Evolutionary conservation across 2,797 vertebrate genomes (phyloP).

Genomic region (Galaxias olidus): DNA sequence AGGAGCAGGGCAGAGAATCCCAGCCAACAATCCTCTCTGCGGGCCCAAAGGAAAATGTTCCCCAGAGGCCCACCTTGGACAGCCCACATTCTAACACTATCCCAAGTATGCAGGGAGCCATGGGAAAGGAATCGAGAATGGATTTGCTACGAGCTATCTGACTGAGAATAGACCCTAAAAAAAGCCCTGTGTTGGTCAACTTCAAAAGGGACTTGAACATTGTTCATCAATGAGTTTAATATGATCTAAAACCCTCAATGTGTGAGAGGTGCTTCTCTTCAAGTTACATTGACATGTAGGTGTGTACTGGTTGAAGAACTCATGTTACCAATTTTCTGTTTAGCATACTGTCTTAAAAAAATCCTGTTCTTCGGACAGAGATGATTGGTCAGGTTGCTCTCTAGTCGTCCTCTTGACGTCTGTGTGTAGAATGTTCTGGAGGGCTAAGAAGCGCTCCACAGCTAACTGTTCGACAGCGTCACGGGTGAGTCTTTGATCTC

Average conservation of each 20-base stretch:
- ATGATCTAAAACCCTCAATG: no score
- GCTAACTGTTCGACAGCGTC: conserved; percentile 31
- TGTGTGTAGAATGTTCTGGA: conserved; percentile 47
- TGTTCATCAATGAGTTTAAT: no score
- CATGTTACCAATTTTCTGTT: not conserved
- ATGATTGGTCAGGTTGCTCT: conserved; percentile 18
- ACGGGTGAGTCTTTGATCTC: conserved; percentile 39
- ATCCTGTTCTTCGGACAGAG: not conserved
- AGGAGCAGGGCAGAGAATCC: not conserved
- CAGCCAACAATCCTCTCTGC: conserved; percentile 1
- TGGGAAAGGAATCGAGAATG: not conserved
- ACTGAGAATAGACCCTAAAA: not conserved
- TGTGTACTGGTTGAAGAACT: no score
- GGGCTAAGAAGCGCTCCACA: conserved; percentile 33
- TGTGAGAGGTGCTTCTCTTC: no score
- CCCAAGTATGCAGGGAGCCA: not conserved
- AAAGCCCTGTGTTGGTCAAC: no score
- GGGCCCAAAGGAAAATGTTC: not conserved
- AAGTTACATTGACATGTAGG: no score
- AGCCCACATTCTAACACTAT: not conserved
- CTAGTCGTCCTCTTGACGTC: conserved; percentile 43
- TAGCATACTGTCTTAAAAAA: no score
- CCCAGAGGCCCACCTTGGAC: not conserved
- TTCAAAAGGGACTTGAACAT: no score
- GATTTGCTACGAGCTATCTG: no score